Evolutionary conservation across 2,888 invertebrate genomes (phyloP).

Genomic region (Neoaliturus tenellus): DNA sequence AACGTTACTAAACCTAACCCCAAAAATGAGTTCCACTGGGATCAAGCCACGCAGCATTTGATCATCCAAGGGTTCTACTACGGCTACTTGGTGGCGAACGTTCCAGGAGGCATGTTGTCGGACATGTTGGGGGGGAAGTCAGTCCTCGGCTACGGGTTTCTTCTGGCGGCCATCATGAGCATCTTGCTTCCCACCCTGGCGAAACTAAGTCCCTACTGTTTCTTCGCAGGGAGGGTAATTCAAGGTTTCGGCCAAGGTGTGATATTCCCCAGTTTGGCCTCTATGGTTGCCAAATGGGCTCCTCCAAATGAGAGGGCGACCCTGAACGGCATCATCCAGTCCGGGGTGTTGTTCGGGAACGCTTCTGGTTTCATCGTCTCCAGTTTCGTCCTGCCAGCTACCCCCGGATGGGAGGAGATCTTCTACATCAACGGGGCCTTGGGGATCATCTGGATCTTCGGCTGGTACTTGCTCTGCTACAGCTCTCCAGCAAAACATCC

Average conservation of each 20-base stretch:
- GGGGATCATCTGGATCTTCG: slow-evolving; percentile 83
- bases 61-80: background rate
- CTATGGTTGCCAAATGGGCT: slow-evolving; percentile 92
- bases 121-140: slow-evolving; percentile 92
- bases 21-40: background rate
- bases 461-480: slow-evolving; percentile 81
- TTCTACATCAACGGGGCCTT: slow-evolving; percentile 89
- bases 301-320: slow-evolving; percentile 91
- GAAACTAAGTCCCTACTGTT: slow-evolving; percentile 50
- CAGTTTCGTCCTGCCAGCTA: slow-evolving; percentile 82
- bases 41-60: background rate
- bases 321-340: slow-evolving; percentile 79
- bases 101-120: slow-evolving; percentile 78
- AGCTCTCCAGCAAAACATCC: slow-evolving; percentile 82
- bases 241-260: slow-evolving; percentile 77
- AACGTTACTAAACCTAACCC: too few relatives aligned
- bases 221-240: background rate
- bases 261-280: slow-evolving; percentile 95
- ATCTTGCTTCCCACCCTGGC: slow-evolving; percentile 87
- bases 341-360: slow-evolving; percentile 86
- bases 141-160: slow-evolving; percentile 87
- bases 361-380: slow-evolving; percentile 88
- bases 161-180: slow-evolving; percentile 89
- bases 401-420: slow-evolving; percentile 85
- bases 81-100: slow-evolving; percentile 71